phyloP scores from a whole-genome alignment of 2,113 vertebrate species.

The Trematocara macrostoma region DNA sequence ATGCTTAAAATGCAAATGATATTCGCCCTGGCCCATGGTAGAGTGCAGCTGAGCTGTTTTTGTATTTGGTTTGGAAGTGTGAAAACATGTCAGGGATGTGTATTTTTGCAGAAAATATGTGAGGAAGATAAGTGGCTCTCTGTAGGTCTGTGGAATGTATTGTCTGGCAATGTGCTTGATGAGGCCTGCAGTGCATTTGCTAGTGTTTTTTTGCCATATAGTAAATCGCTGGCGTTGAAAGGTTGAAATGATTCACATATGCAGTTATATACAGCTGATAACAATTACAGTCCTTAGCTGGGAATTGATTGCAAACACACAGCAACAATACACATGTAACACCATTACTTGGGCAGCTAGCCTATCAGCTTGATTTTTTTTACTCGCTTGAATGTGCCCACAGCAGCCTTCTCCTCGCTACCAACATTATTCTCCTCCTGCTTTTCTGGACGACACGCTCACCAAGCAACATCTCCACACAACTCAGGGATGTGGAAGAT shows the following conservation, averaged over 20 bases:
- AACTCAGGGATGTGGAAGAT: slow-evolving; percentile 36
- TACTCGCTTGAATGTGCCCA: neutral
- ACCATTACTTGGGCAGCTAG: neutral
- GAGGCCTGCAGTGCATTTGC: slow-evolving; percentile 33
- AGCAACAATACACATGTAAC: neutral
- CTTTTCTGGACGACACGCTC: neutral
- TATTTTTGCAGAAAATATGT: neutral
- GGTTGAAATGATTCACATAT: slow-evolving; percentile 50
- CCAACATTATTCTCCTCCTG: neutral
- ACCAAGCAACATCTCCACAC: slow-evolving; percentile 29
- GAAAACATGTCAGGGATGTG: neutral
- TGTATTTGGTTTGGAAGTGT: slow-evolving; percentile 15
- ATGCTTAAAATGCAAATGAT: slow-evolving; percentile 37
- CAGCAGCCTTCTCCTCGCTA: neutral
- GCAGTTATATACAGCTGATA: slow-evolving; percentile 44
- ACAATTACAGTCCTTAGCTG: slow-evolving; percentile 36
- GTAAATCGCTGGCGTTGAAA: slow-evolving; percentile 47
- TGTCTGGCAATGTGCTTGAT: slow-evolving; percentile 16
- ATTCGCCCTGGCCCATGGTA: slow-evolving; percentile 9
- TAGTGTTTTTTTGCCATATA: neutral
- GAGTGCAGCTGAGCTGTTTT: neutral
- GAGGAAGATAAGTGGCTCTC: slow-evolving; percentile 4
- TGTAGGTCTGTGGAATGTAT: neutral
- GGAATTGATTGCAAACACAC: slow-evolving; percentile 32
- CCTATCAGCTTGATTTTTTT: neutral